Percentiles rank a stretch among this genome's conserved stretches.
Evolutionary conservation across 2,888 invertebrate genomes (phyloP).

Genomic region (Eustalomyia histrio): DNA sequence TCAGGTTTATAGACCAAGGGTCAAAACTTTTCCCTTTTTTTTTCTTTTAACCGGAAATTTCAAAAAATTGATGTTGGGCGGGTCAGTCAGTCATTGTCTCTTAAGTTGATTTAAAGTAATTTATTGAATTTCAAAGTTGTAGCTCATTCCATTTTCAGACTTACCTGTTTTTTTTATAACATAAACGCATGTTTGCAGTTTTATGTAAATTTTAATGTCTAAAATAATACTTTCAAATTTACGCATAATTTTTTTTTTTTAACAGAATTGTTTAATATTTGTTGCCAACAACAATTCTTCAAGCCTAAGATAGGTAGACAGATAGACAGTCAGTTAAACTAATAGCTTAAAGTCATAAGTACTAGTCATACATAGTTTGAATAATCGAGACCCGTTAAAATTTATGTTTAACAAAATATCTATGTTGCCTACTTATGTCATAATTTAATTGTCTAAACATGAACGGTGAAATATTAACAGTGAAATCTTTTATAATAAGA

Average conservation of each 20-base stretch:
- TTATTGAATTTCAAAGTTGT: background rate
- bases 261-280: background rate
- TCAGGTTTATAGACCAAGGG: too few species aligned
- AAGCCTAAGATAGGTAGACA: background rate
- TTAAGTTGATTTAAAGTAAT: too few species aligned
- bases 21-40: too few species aligned
- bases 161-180: background rate
- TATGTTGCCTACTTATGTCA: slow-evolving; percentile 53
- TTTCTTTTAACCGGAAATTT: too few species aligned
- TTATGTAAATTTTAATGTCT: slow-evolving; percentile 14
- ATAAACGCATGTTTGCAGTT: background rate
- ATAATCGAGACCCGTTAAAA: slow-evolving; percentile 49
- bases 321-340: background rate
- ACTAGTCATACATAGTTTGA: slow-evolving; percentile 1
- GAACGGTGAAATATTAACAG: background rate
- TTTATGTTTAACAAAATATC: slow-evolving; percentile 47
- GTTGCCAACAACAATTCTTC: background rate
- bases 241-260: slow-evolving; percentile 40
- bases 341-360: slow-evolving; percentile 41
- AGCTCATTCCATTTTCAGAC: background rate
- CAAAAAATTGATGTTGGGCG: too few species aligned
- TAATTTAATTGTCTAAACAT: slow-evolving; percentile 40
- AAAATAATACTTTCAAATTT: slow-evolving; percentile 48
- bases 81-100: too few species aligned
- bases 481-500: too few species aligned